Evolutionary conservation across 2,113 vertebrate genomes (phyloP).

Genomic region (Paracanthobrama guichenoti): DNA sequence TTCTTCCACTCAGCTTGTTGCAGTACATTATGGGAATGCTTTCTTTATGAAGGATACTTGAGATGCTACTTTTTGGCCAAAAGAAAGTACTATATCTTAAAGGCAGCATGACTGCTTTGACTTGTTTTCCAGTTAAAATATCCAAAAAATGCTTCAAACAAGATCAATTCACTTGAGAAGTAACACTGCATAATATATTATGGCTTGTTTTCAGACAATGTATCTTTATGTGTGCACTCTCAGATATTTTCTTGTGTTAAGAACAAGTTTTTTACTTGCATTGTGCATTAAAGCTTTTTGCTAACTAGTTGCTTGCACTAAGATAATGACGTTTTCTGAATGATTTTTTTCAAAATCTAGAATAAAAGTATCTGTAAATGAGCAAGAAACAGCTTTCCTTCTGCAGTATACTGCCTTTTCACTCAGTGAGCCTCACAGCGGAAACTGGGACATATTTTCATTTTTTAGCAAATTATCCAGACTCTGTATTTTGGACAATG

Average conservation of each 20-base stretch:
- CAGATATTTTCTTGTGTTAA: neutral
- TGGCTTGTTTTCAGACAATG: neutral
- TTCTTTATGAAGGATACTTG: too few relatives aligned
- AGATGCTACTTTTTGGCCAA: neutral
- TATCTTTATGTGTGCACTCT: neutral
- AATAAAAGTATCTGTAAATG: neutral
- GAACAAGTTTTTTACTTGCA: neutral
- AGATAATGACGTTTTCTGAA: neutral
- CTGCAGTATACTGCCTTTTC: neutral
- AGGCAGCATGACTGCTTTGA: neutral
- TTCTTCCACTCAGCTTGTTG: too few relatives aligned
- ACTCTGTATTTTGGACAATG: slow-evolving; percentile 1
- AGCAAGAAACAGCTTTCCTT: neutral
- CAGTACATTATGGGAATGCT: too few relatives aligned
- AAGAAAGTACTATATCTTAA: neutral
- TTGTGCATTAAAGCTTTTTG: neutral
- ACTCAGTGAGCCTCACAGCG: neutral
- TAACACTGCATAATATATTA: neutral
- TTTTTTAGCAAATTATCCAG: neutral
- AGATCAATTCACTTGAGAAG: neutral
- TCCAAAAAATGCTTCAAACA: neutral
- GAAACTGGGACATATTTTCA: neutral
- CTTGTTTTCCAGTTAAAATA: neutral
- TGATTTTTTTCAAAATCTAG: neutral
- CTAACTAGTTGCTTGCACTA: neutral